phyloP scores from a whole-genome alignment of 37 sponge, comb jelly and placozoan species.

The Geodia barretti region DNA sequence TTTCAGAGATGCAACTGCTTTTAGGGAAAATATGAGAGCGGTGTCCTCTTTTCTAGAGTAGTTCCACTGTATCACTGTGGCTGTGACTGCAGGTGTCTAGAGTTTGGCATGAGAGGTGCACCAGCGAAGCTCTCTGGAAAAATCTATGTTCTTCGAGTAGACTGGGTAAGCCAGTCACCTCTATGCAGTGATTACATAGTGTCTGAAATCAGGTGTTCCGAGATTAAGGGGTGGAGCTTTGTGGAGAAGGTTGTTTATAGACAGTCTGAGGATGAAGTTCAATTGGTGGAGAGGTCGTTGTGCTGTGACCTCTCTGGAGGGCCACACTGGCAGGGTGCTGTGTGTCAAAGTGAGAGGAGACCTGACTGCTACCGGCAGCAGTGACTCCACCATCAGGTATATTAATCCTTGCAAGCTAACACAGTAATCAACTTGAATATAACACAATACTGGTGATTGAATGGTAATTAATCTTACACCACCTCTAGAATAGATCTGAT shows the following conservation, averaged over 20 bases:
- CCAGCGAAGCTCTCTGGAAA: slow-evolving; percentile 55
- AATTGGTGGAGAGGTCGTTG: slow-evolving; percentile 66
- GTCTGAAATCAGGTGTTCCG: neutral
- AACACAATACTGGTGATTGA: too few relatives aligned
- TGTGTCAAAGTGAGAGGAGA: slow-evolving; percentile 55
- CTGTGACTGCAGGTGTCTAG: slow-evolving; percentile 57
- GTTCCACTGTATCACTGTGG: too few relatives aligned
- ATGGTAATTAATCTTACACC: too few relatives aligned
- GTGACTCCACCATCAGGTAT: slow-evolving; percentile 63
- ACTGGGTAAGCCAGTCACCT: slow-evolving; percentile 21
- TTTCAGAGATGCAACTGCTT: too few relatives aligned
- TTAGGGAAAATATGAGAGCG: too few relatives aligned
- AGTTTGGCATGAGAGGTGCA: slow-evolving; percentile 42
- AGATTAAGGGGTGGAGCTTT: too few relatives aligned
- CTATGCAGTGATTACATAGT: neutral
- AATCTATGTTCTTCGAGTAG: neutral
- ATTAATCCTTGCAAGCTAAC: neutral
- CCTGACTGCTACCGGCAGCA: slow-evolving; percentile 54
- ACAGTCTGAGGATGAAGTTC: slow-evolving; percentile 55
- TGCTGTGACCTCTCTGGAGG: slow-evolving; percentile 7
- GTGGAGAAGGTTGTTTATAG: slow-evolving; percentile 60
- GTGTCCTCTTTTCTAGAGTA: too few relatives aligned
- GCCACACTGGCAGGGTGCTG: slow-evolving; percentile 63
- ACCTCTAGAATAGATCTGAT: too few relatives aligned
- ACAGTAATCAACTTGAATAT: neutral